Evolutionary conservation across 2,888 invertebrate genomes (phyloP).

Genomic region (Brachyptera risi): DNA sequence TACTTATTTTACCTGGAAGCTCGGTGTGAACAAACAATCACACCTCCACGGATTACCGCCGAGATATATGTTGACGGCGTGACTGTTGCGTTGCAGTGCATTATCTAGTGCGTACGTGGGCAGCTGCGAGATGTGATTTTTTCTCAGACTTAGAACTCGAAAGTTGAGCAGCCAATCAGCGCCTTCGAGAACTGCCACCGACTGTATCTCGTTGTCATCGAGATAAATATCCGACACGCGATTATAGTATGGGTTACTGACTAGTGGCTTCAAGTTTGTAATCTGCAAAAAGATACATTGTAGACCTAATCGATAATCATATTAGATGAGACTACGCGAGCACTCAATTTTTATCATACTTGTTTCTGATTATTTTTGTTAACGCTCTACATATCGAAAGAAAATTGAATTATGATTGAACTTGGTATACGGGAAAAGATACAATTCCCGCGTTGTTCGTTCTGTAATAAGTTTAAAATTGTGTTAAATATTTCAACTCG

Average conservation of each 20-base stretch:
- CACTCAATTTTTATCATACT: too few relatives aligned
- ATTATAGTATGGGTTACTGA: conserved; percentile 62
- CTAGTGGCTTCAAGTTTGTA: conserved; percentile 55
- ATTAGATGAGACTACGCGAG: too few relatives aligned
- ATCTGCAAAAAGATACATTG: conserved; percentile 53
- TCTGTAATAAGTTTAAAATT: too few relatives aligned
- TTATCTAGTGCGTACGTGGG: conserved; percentile 78
- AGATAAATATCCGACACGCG: conserved; percentile 68
- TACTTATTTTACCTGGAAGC: conserved; percentile 66
- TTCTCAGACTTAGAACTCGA: conserved; percentile 69
- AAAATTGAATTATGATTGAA: too few relatives aligned
- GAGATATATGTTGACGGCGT: conserved; percentile 63
- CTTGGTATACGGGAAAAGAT: too few relatives aligned
- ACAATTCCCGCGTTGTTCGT: too few relatives aligned
- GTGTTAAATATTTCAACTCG: too few relatives aligned
- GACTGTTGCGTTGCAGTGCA: conserved; percentile 66
- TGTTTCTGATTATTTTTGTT: too few relatives aligned
- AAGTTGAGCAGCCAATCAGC: conserved; percentile 75
- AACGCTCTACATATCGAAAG: too few relatives aligned
- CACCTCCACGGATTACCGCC: conserved; percentile 81
- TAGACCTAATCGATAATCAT: too few relatives aligned
- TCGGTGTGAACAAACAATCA: conserved; percentile 74
- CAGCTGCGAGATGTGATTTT: conserved; percentile 67
- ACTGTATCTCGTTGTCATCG: conserved; percentile 68
- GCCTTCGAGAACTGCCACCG: conserved; percentile 66